These are phyloP conservation scores for Tenthredo distinguenda DNA, from an alignment of 2,888 invertebrate genomes.

Conservation along the genomic window DNA sequence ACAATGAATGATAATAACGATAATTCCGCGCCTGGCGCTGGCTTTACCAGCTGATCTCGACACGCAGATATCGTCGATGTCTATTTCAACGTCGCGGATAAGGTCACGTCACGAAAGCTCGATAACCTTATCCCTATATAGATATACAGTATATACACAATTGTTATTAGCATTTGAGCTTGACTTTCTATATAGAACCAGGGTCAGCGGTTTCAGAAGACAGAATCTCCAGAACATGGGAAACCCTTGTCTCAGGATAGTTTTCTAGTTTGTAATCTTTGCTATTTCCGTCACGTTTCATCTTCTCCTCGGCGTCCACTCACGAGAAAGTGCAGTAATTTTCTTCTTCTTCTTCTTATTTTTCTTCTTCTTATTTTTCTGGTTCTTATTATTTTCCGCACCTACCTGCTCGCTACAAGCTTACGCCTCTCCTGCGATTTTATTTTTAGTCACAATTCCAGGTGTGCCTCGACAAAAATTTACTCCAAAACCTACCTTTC, in stretches of 20 bases:
- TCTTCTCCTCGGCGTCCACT: not conserved
- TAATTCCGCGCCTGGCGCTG: constrained; percentile 1
- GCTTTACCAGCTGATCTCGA: constrained; percentile 4
- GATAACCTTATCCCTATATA: not conserved
- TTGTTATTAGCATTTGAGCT: constrained; percentile 27
- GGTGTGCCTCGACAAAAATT: not conserved
- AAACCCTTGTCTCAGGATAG: constrained; percentile 11
- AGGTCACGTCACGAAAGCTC: constrained; percentile 32
- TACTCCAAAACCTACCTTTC: not conserved
- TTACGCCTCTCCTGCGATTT: not conserved
- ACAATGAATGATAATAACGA: constrained; percentile 24
- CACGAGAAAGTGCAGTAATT: constrained; percentile 35
- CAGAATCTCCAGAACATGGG: not conserved
- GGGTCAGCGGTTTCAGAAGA: constrained; percentile 33
- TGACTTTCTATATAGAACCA: not conserved
- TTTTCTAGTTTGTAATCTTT: constrained; percentile 35
- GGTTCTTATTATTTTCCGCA: not conserved
- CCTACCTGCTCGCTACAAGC: not conserved
- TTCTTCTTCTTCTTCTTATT: constrained; percentile 11
- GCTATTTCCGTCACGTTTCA: constrained; percentile 44
- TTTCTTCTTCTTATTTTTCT: not conserved
- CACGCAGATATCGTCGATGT: constrained; percentile 31
- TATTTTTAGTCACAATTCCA: not conserved
- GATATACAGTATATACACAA: not conserved
- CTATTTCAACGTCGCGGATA: constrained; percentile 19